Conservation (phyloP, 2,113 vertebrate species). For the Otus sunia region DNA sequence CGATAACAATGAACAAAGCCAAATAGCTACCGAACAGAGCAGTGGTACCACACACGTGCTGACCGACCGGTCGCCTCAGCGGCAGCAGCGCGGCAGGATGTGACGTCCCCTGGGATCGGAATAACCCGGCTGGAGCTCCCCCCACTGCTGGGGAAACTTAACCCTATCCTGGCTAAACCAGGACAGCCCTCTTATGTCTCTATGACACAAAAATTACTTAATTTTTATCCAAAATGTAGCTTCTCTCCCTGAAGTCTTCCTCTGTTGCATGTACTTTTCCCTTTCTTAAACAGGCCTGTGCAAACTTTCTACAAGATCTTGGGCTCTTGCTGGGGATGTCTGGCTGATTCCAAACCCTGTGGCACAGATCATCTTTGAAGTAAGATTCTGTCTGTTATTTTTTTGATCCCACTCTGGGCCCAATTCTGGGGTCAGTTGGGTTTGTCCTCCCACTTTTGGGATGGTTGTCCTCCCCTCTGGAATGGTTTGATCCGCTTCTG, state of each 20-base stretch:
- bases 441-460: neutral
- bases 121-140: too few relatives aligned
- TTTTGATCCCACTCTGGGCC: neutral
- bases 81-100: too few relatives aligned
- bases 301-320: neutral
- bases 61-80: too few relatives aligned
- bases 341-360: too few relatives aligned
- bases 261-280: neutral
- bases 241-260: neutral
- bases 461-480: neutral
- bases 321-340: too few relatives aligned
- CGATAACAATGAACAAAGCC: too few relatives aligned
- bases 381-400: neutral
- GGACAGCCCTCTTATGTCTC: neutral
- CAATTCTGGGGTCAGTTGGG: neutral
- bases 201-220: neutral
- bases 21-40: too few relatives aligned
- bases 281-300: rapidly evolving
- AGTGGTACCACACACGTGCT: too few relatives aligned
- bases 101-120: too few relatives aligned
- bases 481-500: neutral
- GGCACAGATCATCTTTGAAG: too few relatives aligned
- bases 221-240: neutral
- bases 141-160: too few relatives aligned
- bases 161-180: too few relatives aligned